Evolutionary conservation across 2,113 vertebrate species (phyloP).

Genomic region (Chlorocebus sabaeus): DNA sequence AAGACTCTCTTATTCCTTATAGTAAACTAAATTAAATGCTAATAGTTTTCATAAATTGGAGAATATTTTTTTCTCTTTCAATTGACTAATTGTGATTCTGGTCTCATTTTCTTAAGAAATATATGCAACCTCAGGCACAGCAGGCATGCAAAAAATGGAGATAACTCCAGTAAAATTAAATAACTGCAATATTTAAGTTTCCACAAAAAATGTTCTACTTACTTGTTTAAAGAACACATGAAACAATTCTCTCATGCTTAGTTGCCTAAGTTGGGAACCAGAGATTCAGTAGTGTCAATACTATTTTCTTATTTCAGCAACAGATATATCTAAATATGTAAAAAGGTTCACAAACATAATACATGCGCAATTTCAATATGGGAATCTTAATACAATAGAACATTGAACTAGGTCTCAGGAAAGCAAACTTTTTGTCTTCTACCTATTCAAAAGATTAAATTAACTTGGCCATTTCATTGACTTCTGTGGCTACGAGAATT

Average conservation of each 20-base stretch:
- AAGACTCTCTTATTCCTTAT: not conserved
- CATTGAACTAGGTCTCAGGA: not conserved
- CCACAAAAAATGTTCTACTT: not conserved
- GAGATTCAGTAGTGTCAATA: not conserved
- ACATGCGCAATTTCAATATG: not conserved
- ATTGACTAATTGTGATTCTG: not conserved
- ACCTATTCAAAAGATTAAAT: not conserved
- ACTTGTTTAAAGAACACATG: not conserved
- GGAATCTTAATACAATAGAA: not conserved
- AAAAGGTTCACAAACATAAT: not conserved
- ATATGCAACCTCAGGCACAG: not conserved
- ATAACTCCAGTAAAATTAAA: not conserved
- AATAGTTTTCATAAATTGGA: constrained; percentile 11
- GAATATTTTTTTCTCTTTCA: not conserved
- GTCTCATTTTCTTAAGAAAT: not conserved
- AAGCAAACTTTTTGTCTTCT: not conserved
- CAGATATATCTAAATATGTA: not conserved
- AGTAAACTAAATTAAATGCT: not conserved
- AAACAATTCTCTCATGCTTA: not conserved
- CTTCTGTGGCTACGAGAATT: not conserved
- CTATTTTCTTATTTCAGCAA: not conserved
- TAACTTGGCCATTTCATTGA: not conserved
- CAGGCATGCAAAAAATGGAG: not conserved
- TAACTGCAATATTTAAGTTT: not conserved
- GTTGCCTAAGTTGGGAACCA: not conserved